Conservation (phyloP, 2,797 vertebrate genomes). For the Premnoplex brunnescens region DNA sequence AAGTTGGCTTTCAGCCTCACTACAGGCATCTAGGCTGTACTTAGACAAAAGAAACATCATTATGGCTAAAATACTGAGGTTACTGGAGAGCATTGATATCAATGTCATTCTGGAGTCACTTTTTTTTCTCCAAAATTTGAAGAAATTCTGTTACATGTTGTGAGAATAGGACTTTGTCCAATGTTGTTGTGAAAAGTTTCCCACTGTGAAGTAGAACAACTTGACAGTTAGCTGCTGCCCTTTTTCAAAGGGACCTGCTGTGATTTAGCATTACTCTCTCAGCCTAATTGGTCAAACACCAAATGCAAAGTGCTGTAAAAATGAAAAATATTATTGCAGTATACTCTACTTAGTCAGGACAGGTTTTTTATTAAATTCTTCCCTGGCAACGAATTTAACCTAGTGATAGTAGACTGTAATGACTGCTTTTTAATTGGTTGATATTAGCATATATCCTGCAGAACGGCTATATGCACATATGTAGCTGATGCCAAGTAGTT, state of each 20-base stretch:
- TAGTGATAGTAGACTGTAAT: neutral
- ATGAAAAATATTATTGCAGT: conserved; percentile 46
- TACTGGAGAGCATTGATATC: neutral
- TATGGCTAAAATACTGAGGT: neutral
- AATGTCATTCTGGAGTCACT: neutral
- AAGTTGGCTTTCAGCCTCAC: neutral
- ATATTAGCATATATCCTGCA: conserved; percentile 1
- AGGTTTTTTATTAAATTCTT: conserved; percentile 16
- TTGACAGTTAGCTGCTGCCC: neutral
- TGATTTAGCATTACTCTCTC: conserved; percentile 16
- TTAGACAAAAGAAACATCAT: neutral
- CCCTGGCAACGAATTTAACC: neutral
- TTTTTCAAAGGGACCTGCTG: conserved; percentile 18
- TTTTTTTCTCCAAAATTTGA: neutral
- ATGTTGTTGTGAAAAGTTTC: neutral
- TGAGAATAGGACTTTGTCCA: neutral
- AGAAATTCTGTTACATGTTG: neutral
- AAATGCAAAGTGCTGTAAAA: conserved; percentile 16
- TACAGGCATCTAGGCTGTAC: neutral
- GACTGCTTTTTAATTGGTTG: neutral
- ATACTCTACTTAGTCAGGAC: conserved; percentile 24
- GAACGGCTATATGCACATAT: neutral
- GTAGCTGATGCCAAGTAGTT: neutral
- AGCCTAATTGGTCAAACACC: conserved; percentile 23
- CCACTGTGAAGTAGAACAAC: neutral